Conservation (phyloP, 2,113 vertebrate species). For the Phaethornis superciliosus region DNA sequence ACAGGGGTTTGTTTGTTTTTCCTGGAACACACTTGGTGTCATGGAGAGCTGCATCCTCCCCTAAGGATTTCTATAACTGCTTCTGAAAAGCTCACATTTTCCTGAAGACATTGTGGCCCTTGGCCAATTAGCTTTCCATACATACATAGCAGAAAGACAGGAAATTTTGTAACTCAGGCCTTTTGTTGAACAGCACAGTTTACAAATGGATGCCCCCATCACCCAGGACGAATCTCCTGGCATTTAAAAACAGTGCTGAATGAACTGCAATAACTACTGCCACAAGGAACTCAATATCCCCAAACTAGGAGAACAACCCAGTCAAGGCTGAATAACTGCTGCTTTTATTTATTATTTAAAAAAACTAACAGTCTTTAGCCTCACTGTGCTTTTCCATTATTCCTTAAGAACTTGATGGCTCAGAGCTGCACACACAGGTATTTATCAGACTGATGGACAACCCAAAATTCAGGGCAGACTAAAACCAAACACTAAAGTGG, state of each 20-base stretch:
- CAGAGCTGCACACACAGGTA: not conserved
- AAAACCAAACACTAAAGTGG: not conserved
- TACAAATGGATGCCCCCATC: not conserved
- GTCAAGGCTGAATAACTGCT: not conserved
- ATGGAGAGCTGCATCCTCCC: not conserved
- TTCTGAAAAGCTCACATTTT: not conserved
- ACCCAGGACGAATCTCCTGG: not conserved
- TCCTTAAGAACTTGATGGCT: not conserved
- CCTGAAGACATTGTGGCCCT: not conserved
- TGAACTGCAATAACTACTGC: constrained; percentile 22
- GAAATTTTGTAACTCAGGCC: not conserved
- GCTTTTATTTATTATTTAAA: not conserved
- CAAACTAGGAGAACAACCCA: not conserved
- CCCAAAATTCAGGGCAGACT: not conserved
- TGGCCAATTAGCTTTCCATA: not conserved
- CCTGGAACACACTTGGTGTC: not conserved
- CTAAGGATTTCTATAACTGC: not conserved
- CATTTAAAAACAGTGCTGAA: constrained; percentile 38
- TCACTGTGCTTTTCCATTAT: not conserved
- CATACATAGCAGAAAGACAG: not conserved
- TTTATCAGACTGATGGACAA: not conserved
- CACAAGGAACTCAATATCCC: not conserved
- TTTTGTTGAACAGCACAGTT: not conserved
- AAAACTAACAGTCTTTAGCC: not conserved
- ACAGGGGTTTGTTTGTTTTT: not conserved